phyloP scores from a whole-genome alignment of 1,140 invertebrate genomes.

The Asbolus verrucosus region DNA sequence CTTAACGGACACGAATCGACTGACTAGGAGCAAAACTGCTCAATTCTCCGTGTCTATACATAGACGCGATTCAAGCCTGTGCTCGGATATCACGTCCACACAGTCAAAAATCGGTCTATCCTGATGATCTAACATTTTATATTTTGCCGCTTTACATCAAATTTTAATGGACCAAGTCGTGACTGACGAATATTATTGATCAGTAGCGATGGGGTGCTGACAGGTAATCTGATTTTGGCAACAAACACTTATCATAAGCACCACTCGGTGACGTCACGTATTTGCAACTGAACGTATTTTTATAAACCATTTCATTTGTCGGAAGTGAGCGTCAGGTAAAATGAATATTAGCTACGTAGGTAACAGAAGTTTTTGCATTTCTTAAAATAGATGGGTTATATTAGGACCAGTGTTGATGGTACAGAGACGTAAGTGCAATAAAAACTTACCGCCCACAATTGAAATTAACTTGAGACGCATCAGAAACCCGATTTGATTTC shows the following conservation, averaged over 20 bases:
- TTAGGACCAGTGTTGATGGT: not conserved
- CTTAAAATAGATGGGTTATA: not conserved
- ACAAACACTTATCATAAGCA: not conserved
- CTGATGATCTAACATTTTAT: no score
- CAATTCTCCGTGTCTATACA: conserved; percentile 54
- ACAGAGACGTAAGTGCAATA: not conserved
- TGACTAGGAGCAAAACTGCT: conserved; percentile 51
- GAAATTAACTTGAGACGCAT: not conserved
- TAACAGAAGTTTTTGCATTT: no score
- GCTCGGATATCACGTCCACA: conserved; percentile 51
- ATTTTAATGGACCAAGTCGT: not conserved
- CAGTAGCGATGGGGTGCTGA: not conserved
- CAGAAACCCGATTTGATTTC: no score
- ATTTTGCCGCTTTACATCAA: not conserved
- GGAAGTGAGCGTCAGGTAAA: not conserved
- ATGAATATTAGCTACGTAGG: no score
- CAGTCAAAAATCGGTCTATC: no score
- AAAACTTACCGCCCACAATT: conserved; percentile 2
- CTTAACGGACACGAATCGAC: conserved; percentile 60
- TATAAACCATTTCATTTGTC: no score
- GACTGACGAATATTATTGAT: no score
- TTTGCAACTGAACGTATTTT: no score
- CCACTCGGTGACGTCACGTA: no score
- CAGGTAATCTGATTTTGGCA: not conserved
- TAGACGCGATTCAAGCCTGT: no score